phyloP scores from a whole-genome alignment of 2,797 vertebrate species.

The Lagocephalus sceleratus region DNA sequence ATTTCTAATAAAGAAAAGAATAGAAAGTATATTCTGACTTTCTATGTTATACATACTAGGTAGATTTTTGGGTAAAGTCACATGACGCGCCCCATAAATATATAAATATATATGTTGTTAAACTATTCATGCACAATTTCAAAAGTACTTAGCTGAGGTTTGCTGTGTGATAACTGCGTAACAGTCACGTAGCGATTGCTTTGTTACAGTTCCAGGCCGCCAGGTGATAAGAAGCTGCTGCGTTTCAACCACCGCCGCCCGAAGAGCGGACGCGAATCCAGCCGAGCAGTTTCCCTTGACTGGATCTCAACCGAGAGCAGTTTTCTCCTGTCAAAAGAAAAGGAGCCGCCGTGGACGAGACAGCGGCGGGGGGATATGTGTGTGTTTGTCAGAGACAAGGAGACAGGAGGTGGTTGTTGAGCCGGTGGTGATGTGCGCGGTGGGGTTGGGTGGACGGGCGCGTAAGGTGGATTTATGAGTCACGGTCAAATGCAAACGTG shows the following conservation, averaged over 20 bases:
- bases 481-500: slow-evolving; percentile 49
- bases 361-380: slow-evolving; percentile 1
- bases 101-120: no score
- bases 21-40: no score
- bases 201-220: slow-evolving; percentile 1
- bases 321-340: no score
- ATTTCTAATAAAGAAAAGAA: no score
- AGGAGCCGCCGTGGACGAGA: slow-evolving; percentile 25
- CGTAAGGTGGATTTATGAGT: slow-evolving; percentile 52
- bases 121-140: no score
- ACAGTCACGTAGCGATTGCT: no score
- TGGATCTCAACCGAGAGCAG: no score
- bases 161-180: no score
- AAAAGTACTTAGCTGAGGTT: no score
- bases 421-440: slow-evolving; percentile 23
- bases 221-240: slow-evolving; percentile 34
- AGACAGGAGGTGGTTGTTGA: slow-evolving; percentile 36
- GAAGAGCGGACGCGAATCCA: background rate
- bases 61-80: no score
- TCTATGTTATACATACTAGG: no score
- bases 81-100: no score
- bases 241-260: background rate
- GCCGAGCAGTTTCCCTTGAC: background rate
- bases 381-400: slow-evolving; percentile 15
- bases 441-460: slow-evolving; percentile 1